A percentile compares a stretch with the other conserved stretches of the same genome.
Conservation (phyloP, 2,113 vertebrate species). For the Alouatta palliata region DNA sequence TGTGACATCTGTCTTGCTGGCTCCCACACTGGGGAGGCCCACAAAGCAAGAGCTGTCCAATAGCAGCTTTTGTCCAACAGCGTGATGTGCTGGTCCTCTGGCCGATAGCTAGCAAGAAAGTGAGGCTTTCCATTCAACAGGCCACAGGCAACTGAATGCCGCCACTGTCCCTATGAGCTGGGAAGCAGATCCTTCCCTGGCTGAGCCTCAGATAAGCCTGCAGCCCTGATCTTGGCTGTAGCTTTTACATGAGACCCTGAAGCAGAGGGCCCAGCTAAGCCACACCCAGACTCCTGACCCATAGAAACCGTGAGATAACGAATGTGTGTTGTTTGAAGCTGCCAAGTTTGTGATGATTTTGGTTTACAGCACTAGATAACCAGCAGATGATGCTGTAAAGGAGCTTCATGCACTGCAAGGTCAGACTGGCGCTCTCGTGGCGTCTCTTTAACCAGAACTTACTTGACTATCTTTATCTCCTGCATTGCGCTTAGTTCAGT, state of each 20-base stretch:
- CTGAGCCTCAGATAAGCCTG: neutral
- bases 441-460: neutral
- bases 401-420: neutral
- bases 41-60: neutral
- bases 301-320: neutral
- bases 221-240: neutral
- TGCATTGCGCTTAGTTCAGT: accelerated
- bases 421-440: neutral
- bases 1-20: neutral
- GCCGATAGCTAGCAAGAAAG: neutral
- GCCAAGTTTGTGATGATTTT: accelerated
- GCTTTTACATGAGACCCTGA: neutral
- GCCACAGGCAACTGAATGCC: neutral
- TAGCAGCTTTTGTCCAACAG: neutral
- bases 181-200: neutral
- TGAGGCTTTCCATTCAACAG: accelerated
- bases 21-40: no score
- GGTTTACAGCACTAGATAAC: accelerated
- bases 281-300: neutral
- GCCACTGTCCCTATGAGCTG: accelerated
- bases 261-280: neutral
- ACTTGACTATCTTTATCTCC: neutral
- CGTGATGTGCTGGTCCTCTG: neutral
- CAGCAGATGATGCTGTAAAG: accelerated
- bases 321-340: neutral